phyloP scores from a whole-genome alignment of 2,888 invertebrate species.

The Drosophila atripex region DNA sequence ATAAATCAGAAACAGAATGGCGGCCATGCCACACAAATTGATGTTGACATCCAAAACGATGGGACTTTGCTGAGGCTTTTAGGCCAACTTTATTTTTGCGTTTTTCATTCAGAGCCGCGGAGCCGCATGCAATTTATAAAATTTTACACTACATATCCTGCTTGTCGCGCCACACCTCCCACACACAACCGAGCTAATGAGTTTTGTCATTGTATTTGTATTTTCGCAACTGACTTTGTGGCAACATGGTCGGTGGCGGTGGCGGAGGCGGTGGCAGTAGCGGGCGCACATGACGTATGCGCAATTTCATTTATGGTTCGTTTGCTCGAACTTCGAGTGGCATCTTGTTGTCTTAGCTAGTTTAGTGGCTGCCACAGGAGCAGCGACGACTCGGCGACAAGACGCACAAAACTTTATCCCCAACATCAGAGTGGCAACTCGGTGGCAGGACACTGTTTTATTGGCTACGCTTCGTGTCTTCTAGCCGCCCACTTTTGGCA shows the following conservation, averaged over 20 bases:
- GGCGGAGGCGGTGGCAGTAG: constrained; percentile 22
- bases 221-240: constrained; percentile 22
- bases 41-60: constrained; percentile 49
- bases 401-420: constrained; percentile 43
- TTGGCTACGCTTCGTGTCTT: constrained; percentile 58
- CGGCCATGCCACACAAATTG: constrained; percentile 48
- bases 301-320: constrained; percentile 62
- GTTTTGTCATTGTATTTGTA: constrained; percentile 48
- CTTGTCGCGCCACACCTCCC: constrained; percentile 26
- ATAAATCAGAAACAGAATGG: constrained; percentile 63
- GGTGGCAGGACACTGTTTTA: constrained; percentile 57
- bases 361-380: constrained; percentile 31
- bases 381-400: constrained; percentile 24
- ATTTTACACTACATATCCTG: constrained; percentile 61
- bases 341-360: constrained; percentile 46
- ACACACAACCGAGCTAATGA: constrained; percentile 54
- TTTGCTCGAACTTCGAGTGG: constrained; percentile 56
- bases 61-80: constrained; percentile 42
- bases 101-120: constrained; percentile 15
- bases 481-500: constrained; percentile 30
- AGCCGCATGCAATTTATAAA: constrained; percentile 59
- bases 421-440: constrained; percentile 26
- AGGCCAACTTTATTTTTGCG: constrained; percentile 20
- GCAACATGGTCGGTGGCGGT: constrained; percentile 1
- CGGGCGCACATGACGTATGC: constrained; percentile 67